Conservation (phyloP, 2,113 vertebrate genomes). For the Marmota flaviventris region DNA sequence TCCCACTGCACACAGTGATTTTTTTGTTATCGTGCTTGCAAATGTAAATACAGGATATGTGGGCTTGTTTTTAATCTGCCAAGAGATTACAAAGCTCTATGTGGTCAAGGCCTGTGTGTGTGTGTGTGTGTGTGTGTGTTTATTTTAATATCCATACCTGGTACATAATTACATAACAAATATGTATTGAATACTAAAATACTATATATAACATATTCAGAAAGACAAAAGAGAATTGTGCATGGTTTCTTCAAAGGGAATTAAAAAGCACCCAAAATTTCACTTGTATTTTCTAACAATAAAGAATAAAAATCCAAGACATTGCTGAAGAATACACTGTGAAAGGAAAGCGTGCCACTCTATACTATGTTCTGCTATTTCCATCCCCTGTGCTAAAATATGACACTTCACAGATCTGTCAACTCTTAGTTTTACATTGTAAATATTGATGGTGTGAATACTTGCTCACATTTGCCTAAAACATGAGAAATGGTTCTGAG, state of each 20-base stretch:
- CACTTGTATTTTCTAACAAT: slow-evolving; percentile 25
- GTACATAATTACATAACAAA: neutral
- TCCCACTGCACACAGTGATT: neutral
- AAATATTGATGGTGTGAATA: slow-evolving; percentile 84
- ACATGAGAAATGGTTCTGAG: slow-evolving; percentile 69
- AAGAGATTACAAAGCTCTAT: neutral
- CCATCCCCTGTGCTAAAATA: slow-evolving; percentile 76
- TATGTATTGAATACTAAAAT: neutral
- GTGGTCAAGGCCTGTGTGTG: neutral
- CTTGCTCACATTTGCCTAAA: slow-evolving; percentile 83
- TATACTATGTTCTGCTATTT: slow-evolving; percentile 70
- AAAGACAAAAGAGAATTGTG: neutral
- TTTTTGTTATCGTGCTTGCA: neutral
- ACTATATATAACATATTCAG: neutral
- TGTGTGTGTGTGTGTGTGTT: no score
- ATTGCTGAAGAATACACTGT: neutral
- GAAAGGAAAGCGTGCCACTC: slow-evolving; percentile 42
- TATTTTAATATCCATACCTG: neutral
- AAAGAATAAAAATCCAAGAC: slow-evolving; percentile 27
- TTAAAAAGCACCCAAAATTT: slow-evolving; percentile 44
- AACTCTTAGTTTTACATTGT: slow-evolving; percentile 79
- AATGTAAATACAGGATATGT: neutral
- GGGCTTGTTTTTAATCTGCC: neutral
- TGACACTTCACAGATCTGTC: slow-evolving; percentile 80
- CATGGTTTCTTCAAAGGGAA: neutral